Conservation (phyloP, 2,113 vertebrate genomes). For the Ochotona curzoniae region DNA sequence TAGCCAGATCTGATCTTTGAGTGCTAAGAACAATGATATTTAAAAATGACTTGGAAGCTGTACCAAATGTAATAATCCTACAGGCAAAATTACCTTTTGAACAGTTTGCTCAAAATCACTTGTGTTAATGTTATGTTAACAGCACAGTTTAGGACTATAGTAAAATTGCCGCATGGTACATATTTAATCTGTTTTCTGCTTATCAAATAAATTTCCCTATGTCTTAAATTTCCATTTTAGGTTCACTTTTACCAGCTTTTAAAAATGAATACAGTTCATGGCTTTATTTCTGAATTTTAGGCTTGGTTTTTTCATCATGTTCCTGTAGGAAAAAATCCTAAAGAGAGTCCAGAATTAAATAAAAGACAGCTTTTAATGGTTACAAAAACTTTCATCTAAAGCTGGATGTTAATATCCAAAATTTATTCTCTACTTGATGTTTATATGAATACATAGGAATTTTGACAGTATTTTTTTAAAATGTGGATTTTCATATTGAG, state of each 20-base stretch:
- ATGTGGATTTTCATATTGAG: conserved; percentile 44
- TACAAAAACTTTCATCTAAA: not conserved
- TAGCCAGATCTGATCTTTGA: conserved; percentile 49
- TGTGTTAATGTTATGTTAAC: conserved; percentile 63
- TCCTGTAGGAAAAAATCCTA: conserved; percentile 11
- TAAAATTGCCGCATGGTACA: conserved; percentile 55
- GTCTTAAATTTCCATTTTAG: conserved; percentile 59
- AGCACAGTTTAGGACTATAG: conserved; percentile 47
- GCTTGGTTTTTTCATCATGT: conserved; percentile 16
- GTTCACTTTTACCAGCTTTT: conserved; percentile 59
- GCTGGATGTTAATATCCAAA: conserved; percentile 26
- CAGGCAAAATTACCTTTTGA: conserved; percentile 54
- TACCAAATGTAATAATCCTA: not conserved
- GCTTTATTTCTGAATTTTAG: conserved; percentile 30
- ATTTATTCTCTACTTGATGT: not conserved
- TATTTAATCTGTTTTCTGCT: conserved; percentile 57
- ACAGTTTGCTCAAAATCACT: conserved; percentile 51
- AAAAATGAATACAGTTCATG: conserved; percentile 5
- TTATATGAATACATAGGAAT: conserved; percentile 33
- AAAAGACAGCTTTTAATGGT: not conserved
- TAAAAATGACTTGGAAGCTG: conserved; percentile 43
- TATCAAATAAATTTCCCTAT: conserved; percentile 51
- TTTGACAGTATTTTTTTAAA: conserved; percentile 52
- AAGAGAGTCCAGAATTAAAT: not conserved
- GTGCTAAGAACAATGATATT: conserved; percentile 55